phyloP scores from a whole-genome alignment of 2,797 vertebrate genomes.

The Vespertilio murinus region DNA sequence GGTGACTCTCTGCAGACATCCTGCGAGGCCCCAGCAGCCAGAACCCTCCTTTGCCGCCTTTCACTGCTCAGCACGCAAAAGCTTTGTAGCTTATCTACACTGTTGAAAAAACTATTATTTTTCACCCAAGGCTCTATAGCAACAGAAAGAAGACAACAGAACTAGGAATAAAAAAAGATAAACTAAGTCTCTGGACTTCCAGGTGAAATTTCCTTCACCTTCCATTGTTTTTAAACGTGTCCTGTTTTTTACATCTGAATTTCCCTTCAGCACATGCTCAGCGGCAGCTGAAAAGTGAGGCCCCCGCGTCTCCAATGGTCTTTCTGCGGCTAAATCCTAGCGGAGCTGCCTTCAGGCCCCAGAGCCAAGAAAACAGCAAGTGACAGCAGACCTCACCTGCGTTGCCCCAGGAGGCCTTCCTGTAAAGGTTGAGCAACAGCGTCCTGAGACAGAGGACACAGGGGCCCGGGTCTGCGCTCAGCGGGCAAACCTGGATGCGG shows the following conservation, averaged over 20 bases:
- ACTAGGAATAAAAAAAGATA: not conserved
- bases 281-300: not conserved
- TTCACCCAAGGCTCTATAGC: not conserved
- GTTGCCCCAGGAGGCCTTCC: not conserved
- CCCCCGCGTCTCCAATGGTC: too few relatives aligned
- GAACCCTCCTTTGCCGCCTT: not conserved
- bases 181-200: not conserved
- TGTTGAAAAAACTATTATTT: not conserved
- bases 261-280: not conserved
- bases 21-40: not conserved
- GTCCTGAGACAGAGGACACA: not conserved
- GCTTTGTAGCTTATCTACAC: not conserved
- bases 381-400: not conserved
- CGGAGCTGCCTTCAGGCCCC: not conserved
- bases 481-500: not conserved
- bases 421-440: fast-evolving
- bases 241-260: not conserved
- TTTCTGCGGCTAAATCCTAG: not conserved
- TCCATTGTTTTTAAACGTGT: not conserved
- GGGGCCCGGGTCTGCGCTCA: not conserved
- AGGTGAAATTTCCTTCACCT: not conserved
- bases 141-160: not conserved
- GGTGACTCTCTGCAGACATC: not conserved
- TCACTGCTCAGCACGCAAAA: not conserved
- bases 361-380: not conserved